phyloP scores from a whole-genome alignment of 2,113 vertebrate species.

The Perccottus glenii region DNA sequence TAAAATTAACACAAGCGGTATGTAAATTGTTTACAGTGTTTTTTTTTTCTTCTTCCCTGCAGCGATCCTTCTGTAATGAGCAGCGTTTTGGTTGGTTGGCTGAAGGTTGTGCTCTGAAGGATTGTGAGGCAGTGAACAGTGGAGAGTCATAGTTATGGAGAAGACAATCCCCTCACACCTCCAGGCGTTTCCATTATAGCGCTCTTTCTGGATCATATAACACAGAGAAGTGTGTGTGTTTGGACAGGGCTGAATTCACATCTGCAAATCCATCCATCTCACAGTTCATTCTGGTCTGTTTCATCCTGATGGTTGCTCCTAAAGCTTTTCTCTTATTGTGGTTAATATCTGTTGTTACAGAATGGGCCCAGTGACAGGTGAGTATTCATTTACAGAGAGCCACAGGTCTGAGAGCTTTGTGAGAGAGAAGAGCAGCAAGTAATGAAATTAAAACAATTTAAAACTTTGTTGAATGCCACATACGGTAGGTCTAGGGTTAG shows the following conservation, averaged over 20 bases:
- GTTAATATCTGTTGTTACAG: slow-evolving; percentile 32
- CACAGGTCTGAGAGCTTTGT: too few species aligned
- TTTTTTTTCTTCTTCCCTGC: slow-evolving; percentile 3
- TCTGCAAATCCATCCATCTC: slow-evolving; percentile 39
- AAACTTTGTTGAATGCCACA: too few species aligned
- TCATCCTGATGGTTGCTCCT: slow-evolving; percentile 2
- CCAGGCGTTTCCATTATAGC: slow-evolving; percentile 71
- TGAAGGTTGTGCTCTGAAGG: slow-evolving; percentile 55
- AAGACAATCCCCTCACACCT: slow-evolving; percentile 68
- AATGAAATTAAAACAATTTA: too few species aligned
- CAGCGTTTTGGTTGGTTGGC: slow-evolving; percentile 49
- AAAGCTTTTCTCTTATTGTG: slow-evolving; percentile 36
- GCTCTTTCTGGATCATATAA: slow-evolving; percentile 74
- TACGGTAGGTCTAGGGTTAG: too few species aligned
- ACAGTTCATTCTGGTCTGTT: slow-evolving; percentile 16
- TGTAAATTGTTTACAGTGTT: slow-evolving; percentile 27
- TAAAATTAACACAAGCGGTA: too few species aligned
- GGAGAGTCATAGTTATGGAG: slow-evolving; percentile 67
- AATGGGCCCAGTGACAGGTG: too few species aligned
- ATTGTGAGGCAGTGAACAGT: slow-evolving; percentile 63
- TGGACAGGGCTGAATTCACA: slow-evolving; percentile 18
- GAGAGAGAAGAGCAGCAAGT: too few species aligned
- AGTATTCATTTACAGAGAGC: too few species aligned
- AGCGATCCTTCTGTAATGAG: slow-evolving; percentile 41
- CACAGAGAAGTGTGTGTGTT: slow-evolving; percentile 46